These are phyloP conservation scores for Amyelois transitella DNA, from an alignment of 1,140 invertebrate genomes.

Conservation along the genomic window DNA sequence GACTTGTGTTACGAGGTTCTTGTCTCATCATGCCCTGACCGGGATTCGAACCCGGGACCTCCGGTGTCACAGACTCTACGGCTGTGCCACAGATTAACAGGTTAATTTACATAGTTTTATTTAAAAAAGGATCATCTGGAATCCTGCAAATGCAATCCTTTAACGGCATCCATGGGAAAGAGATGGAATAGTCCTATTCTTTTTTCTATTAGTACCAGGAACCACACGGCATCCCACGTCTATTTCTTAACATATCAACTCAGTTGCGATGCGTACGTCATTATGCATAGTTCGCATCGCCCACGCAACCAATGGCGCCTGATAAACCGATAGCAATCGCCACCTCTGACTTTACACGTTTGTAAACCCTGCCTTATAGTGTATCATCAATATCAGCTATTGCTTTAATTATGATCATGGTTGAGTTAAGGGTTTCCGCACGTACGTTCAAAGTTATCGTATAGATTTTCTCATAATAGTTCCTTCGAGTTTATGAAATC, in stretches of 20 bases:
- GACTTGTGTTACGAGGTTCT: too few relatives aligned
- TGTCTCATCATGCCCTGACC: too few relatives aligned
- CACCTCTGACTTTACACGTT: constrained; percentile 52
- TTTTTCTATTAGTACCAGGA: too few relatives aligned
- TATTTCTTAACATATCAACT: not conserved
- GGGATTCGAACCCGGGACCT: too few relatives aligned
- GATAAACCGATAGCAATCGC: constrained; percentile 56
- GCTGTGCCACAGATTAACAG: too few relatives aligned
- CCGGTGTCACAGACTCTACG: too few relatives aligned
- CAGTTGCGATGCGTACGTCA: constrained; percentile 22
- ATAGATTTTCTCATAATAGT: not conserved
- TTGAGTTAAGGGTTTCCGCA: not conserved
- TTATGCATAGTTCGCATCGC: constrained; percentile 45
- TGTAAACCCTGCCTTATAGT: constrained; percentile 18
- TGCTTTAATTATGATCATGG: constrained; percentile 5
- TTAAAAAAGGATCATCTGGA: too few relatives aligned
- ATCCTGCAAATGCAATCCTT: too few relatives aligned
- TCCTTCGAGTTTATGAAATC: not conserved
- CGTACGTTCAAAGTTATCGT: not conserved
- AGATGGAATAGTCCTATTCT: too few relatives aligned
- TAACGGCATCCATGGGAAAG: too few relatives aligned
- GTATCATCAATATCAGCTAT: constrained; percentile 4
- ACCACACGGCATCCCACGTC: too few relatives aligned
- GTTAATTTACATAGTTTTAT: too few relatives aligned
- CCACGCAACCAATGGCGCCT: constrained; percentile 52